Base-by-base conservation (phyloP, 2,797 vertebrate genomes). In the Graptemys geographica region DNA sequence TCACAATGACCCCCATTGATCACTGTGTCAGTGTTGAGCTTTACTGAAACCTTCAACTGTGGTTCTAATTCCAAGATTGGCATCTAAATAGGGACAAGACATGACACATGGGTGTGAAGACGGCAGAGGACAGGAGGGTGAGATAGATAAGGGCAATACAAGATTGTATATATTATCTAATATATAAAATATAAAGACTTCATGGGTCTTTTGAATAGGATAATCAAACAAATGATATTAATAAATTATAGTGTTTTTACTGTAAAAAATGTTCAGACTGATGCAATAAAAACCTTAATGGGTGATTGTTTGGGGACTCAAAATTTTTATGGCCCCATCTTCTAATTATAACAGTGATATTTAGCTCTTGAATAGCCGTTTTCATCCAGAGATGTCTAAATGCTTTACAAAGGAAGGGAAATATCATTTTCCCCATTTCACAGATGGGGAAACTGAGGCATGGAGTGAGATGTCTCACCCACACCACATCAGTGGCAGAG, bases 61-160 rank as follows among this genome's bases (percentile, higher is more conserved):
- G 56, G 28, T 33, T 92, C 16, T 23, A 5, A 3, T 57, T 31
- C 27, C 1, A 0, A 79, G 79, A 49, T 37, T 47, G 4, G 23
- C 28, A 13, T 33, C 86, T 79, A 49, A 47, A 12, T 11, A 51
- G 55, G 69, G 44, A 74, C 74, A 72, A 1, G 1, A 0, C 31
- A 12, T 0, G 0, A 1, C 37, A 16, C 47, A 47, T n/a, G 49
- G 27, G 1, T 13, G 5, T 91, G 76, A 79, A 89, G 44, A 6
- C 16, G 23, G 25, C 56, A 27, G 83, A 84, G 44, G 69, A 72
- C 44, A n/a, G 55, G 74, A 57, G 55, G 6, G 83, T 84, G 83
- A 18, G 49, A 84, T 33, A 18, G 44, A 37, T 11, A 33, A 53
- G 41, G 3, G 23, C 74, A 49, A 76, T 44, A 49, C 25, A 47